Evolutionary conservation across 1,140 invertebrate genomes (phyloP).

Genomic region (Chironomus tepperi): DNA sequence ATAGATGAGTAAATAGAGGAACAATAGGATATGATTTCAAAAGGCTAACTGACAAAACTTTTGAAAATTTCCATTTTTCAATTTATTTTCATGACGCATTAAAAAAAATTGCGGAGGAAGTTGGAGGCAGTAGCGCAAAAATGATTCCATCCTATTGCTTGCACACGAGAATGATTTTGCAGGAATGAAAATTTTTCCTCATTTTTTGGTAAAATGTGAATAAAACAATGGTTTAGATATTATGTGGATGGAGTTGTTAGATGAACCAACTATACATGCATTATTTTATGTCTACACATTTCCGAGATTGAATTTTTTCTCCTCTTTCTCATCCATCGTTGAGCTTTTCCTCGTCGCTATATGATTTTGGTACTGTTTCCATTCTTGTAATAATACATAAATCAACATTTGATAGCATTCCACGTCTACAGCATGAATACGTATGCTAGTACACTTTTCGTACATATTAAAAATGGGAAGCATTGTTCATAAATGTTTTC

Average conservation of each 20-base stretch:
- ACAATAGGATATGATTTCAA: not conserved
- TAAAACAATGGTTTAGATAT: not conserved
- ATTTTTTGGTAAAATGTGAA: not conserved
- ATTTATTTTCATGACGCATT: conserved; percentile 23
- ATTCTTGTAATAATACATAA: not conserved
- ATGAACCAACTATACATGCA: not conserved
- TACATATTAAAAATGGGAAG: too few species aligned
- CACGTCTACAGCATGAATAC: too few species aligned
- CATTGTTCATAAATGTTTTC: too few species aligned
- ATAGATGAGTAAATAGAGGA: not conserved
- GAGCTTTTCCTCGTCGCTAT: not conserved
- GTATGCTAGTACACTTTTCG: too few species aligned
- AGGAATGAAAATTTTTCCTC: not conserved
- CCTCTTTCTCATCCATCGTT: not conserved
- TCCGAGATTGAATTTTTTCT: conserved; percentile 7
- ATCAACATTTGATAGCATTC: not conserved
- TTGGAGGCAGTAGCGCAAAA: conserved; percentile 5
- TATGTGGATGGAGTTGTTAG: not conserved
- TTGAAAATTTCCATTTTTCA: conserved; percentile 3
- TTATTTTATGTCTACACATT: conserved; percentile 14
- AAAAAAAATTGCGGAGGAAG: not conserved
- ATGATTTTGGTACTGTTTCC: too few species aligned
- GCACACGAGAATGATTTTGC: not conserved
- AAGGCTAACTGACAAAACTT: not conserved
- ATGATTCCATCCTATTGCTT: not conserved